Conservation (phyloP, 2,888 invertebrate species). For the Cataglyphis livida region DNA sequence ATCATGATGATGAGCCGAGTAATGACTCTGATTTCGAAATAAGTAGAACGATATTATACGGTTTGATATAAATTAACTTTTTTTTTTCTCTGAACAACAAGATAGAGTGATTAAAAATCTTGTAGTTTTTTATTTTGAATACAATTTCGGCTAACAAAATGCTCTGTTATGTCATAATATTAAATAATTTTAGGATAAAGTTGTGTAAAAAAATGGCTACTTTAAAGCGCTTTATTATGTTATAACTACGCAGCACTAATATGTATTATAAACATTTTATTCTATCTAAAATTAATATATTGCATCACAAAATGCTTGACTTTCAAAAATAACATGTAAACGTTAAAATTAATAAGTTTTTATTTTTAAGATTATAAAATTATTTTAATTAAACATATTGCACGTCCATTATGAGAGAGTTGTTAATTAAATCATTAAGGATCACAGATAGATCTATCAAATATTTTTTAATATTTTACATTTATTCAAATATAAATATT, state of each 20-base stretch:
- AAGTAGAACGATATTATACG: neutral
- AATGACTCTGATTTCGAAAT: constrained; percentile 22
- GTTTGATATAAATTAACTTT: neutral
- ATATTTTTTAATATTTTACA: neutral
- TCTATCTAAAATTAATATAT: neutral
- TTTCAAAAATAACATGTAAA: neutral
- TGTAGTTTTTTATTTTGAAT: neutral
- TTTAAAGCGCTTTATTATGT: neutral
- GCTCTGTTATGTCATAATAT: neutral
- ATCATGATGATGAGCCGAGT: constrained; percentile 18
- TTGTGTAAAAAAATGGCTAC: neutral
- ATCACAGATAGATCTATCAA: neutral
- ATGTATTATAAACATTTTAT: neutral
- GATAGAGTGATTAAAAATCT: neutral
- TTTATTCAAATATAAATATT: neutral
- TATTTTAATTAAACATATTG: neutral
- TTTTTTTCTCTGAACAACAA: neutral
- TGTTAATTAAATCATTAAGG: neutral
- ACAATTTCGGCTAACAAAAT: neutral
- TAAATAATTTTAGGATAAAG: neutral
- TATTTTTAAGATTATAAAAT: neutral
- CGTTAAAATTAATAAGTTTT: neutral
- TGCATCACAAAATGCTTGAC: neutral
- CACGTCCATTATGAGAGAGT: neutral
- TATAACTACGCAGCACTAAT: neutral